Percentiles rank a stretch among this genome's conserved stretches.
phyloP scores from a whole-genome alignment of 2,888 invertebrate genomes.

The Hypolimnas misippus region DNA sequence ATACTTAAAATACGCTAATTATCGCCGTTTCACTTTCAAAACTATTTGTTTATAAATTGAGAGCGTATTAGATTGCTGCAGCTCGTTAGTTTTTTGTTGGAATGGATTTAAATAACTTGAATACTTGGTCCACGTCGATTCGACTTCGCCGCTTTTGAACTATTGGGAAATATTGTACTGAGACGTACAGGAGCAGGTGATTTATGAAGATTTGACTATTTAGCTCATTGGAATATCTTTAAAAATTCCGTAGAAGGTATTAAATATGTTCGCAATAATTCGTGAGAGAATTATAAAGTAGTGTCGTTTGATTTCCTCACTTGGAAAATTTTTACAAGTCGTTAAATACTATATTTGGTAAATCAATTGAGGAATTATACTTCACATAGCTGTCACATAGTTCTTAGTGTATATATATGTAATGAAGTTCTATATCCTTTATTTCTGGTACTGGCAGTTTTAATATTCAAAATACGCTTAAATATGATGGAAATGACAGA shows the following conservation, averaged over 20 bases:
- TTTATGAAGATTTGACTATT: conserved; percentile 11
- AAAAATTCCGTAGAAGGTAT: neutral
- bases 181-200: neutral
- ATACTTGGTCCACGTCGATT: conserved; percentile 1
- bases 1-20: conserved; percentile 65
- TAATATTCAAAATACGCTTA: no score
- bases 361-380: no score
- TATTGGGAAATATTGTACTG: conserved; percentile 4
- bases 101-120: conserved; percentile 9
- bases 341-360: no score
- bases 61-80: conserved; percentile 19
- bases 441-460: no score
- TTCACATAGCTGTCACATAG: no score
- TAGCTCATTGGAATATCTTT: neutral
- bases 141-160: conserved; percentile 3
- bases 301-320: no score
- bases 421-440: no score
- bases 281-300: neutral
- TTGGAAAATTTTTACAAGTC: no score
- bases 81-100: conserved; percentile 18
- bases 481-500: no score
- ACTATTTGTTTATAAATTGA: conserved; percentile 32
- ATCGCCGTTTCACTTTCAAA: conserved; percentile 61
- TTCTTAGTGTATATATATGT: no score
- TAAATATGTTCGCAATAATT: neutral